Evolutionary conservation across 64 coral and sea anemone genomes (phyloP).

Genomic region (Porites lutea): DNA sequence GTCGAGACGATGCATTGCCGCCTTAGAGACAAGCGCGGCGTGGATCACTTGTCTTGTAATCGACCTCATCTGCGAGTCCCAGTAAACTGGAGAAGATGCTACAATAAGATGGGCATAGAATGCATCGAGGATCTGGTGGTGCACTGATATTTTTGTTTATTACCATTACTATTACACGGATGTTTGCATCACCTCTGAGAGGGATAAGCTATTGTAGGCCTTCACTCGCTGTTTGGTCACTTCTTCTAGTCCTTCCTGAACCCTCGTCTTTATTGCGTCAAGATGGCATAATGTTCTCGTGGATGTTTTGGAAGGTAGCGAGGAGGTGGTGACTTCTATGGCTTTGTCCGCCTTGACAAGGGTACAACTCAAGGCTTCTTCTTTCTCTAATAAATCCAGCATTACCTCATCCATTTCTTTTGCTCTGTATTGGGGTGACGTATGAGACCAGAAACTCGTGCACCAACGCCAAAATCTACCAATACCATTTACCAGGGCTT

Average conservation of each 20-base stretch:
- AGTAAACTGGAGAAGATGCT: not conserved
- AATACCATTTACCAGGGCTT: not conserved
- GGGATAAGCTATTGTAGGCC: not conserved
- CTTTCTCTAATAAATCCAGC: not conserved
- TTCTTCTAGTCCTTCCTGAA: not conserved
- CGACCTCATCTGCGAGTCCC: not conserved
- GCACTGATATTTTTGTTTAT: not conserved
- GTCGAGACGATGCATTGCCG: not conserved
- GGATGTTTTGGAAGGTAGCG: not conserved
- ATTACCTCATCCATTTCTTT: not conserved
- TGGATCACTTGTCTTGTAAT: not conserved
- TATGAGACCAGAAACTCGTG: too few relatives aligned
- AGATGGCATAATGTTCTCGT: not conserved
- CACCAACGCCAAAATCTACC: constrained; percentile 6
- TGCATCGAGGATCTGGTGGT: not conserved
- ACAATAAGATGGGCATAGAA: not conserved
- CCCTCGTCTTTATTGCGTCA: not conserved
- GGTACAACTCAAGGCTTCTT: not conserved
- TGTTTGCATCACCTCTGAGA: not conserved
- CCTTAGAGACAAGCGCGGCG: not conserved
- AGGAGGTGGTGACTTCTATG: not conserved
- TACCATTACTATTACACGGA: not conserved
- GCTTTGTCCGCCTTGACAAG: not conserved
- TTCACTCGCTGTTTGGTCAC: not conserved
- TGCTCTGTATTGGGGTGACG: not conserved